Percentiles rank a stretch among this genome's conserved stretches.
Conservation (phyloP, 2,113 vertebrate genomes). For the Laticauda laticaudata region DNA sequence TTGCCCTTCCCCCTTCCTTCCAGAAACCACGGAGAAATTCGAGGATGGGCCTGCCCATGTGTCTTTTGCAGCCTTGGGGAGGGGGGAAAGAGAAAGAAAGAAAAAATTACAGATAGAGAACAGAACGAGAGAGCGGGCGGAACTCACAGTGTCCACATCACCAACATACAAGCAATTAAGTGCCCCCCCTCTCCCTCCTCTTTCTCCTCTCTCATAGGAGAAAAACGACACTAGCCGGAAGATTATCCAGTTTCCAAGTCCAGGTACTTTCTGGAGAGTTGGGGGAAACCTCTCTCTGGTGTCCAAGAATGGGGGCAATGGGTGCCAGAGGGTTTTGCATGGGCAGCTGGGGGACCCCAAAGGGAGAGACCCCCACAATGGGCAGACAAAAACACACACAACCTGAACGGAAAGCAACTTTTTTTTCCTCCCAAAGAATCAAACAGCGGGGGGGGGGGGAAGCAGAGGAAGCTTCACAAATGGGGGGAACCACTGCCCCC, state of each 20-base stretch:
- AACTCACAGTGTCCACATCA: too few relatives aligned
- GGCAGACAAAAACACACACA: too few relatives aligned
- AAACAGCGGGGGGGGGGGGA: background rate
- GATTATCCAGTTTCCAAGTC: background rate
- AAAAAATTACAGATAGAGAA: too few relatives aligned
- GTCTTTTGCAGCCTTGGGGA: too few relatives aligned
- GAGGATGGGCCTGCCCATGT: too few relatives aligned
- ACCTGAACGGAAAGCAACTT: background rate
- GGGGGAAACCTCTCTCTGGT: background rate
- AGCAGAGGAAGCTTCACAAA: background rate
- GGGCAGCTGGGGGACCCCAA: background rate
- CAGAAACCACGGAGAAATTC: background rate
- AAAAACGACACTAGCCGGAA: accelerated
- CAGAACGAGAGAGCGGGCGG: background rate
- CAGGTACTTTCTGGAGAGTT: background rate
- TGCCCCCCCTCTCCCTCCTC: accelerated
- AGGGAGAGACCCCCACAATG: background rate
- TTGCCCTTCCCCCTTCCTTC: too few relatives aligned
- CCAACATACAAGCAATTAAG: background rate
- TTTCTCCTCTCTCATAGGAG: background rate
- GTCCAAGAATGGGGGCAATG: background rate
- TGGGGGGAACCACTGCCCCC: background rate
- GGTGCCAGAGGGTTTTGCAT: background rate
- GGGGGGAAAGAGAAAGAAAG: background rate
- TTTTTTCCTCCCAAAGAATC: background rate